Base-by-base conservation (phyloP, 37 sponge, comb jelly and placozoan genomes). In the Tethya wilhelma region DNA sequence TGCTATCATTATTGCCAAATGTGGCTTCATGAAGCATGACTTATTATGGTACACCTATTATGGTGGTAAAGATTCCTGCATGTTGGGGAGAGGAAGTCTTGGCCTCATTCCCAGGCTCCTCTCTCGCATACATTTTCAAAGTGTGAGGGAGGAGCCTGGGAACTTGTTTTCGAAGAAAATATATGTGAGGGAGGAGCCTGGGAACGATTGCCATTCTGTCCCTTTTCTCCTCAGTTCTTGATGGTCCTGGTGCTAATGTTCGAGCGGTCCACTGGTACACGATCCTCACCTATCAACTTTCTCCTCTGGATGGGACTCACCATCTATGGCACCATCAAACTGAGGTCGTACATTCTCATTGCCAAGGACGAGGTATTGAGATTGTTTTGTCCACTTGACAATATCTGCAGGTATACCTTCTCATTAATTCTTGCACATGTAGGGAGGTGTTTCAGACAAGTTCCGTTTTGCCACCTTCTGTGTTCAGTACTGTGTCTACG, bases 281-380 rank as follows among this genome's bases (percentile, higher is more conserved):
- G 62, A 17, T 86, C 91, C 36, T 93, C 94, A 26, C 91, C 83
- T 12, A 32, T 86, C 49, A 68, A 67, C 62, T 78, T 82, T 38
- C 32, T 86, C 36, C 93, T 93, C 78, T 95, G 96, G 96, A 4
- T 84, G 60, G 62, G 78, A 31, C 57, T 95, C 43, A 45, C 70
- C 30, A 22, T 84, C 42, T 91, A 95, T 64, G 85, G 75, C 41
- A 73, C 43, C 30, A 65, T 90, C 33, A 84, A 84, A 44, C 46
- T 91, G 45, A 60, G 95, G 17, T 74, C 92, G 0, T 66, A 74
- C 32, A 73, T 80, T 22, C 81, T 92, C 45, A 77, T 76, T 3
- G 65, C 67, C 14, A 29, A 42, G 59, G 93, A 89, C 20, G 49
- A 84, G 26, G 80, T 79, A 74, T 46, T 28, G 19, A 44, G 49